These are phyloP conservation scores for Tinamus guttatus DNA, from an alignment of 2,113 vertebrate species.

Conservation along the genomic window DNA sequence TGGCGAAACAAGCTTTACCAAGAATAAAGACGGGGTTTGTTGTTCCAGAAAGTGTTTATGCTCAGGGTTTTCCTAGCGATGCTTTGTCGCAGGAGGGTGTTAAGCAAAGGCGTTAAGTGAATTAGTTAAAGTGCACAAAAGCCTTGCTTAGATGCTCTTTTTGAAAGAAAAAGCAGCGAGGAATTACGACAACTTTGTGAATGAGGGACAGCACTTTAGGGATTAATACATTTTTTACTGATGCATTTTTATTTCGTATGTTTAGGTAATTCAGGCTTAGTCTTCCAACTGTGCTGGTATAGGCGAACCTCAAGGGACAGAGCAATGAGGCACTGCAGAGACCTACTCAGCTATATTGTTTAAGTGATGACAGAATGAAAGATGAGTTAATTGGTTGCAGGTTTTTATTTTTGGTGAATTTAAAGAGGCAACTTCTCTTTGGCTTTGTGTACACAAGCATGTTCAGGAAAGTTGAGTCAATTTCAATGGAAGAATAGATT, in stretches of 20 bases:
- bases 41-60: slow-evolving; percentile 13
- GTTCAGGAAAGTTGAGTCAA: slow-evolving; percentile 5
- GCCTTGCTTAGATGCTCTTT: slow-evolving; percentile 36
- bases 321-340: not conserved
- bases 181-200: slow-evolving; percentile 55
- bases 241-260: not conserved
- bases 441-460: slow-evolving; percentile 40
- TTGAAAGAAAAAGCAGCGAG: slow-evolving; percentile 28
- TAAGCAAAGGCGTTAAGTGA: slow-evolving; percentile 33
- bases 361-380: slow-evolving; percentile 56
- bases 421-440: not conserved
- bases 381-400: slow-evolving; percentile 62
- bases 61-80: not conserved
- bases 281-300: slow-evolving; percentile 39
- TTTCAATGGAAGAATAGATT: slow-evolving; percentile 30
- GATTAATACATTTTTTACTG: slow-evolving; percentile 46
- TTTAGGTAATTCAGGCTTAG: slow-evolving; percentile 40
- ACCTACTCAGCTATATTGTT: slow-evolving; percentile 40
- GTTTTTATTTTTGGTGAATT: slow-evolving; percentile 51
- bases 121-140: slow-evolving; percentile 44
- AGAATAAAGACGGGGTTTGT: slow-evolving; percentile 7
- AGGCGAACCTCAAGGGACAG: not conserved
- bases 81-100: slow-evolving; percentile 21
- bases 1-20: not conserved
- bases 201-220: slow-evolving; percentile 13